Base-by-base conservation (phyloP, 2,797 vertebrate genomes). In the Sebastes diaconus region DNA sequence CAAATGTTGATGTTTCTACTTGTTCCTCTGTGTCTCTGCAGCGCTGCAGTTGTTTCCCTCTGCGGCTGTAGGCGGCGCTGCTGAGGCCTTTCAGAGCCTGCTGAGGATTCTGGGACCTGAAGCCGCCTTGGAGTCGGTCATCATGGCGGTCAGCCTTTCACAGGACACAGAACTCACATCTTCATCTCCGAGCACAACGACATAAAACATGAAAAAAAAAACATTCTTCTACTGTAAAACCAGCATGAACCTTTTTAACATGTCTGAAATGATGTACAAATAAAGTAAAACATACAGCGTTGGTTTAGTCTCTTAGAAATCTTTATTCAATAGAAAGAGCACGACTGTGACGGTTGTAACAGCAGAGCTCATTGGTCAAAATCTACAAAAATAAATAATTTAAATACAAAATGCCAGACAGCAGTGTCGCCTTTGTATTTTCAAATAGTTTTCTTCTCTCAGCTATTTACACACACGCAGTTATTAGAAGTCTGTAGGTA, bases 341-440 rank as follows among this genome's bases (percentile, higher is more conserved):
- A 88, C 90, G 87, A 69, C 94, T 95, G 90, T 94, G 85, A 80
- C 92, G 83, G 75, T 90, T 93, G 93, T 79, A 75, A 90, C 87
- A 88, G 87, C 77, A 14, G 74, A 90, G 90, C 87, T 90, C 87
- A 75, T 80, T 22, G 80, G 79, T 93, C 90, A 92, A 93, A 93
- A 96, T 94, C 93, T 96, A 96, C 94, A 96, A 96, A 97, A 97
- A 97, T 97, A 98, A 97, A 98, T 97, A 97, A 94, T 97, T 97
- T 96, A 97, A 96, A 97, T 97, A 97, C 93, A 97, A 98, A 97
- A 96, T 90, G 93, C 91, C 87, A 29, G 94, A 96, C 95, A 94
- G 93, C 94, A 93, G 94, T 86, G 94, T 95, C 91, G 86, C 93
- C 93, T 95, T 94, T 93, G 92, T 94, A 89, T 91, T 94, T 32